Conservation (phyloP, 2,888 invertebrate genomes). For the Catocala sponsa region DNA sequence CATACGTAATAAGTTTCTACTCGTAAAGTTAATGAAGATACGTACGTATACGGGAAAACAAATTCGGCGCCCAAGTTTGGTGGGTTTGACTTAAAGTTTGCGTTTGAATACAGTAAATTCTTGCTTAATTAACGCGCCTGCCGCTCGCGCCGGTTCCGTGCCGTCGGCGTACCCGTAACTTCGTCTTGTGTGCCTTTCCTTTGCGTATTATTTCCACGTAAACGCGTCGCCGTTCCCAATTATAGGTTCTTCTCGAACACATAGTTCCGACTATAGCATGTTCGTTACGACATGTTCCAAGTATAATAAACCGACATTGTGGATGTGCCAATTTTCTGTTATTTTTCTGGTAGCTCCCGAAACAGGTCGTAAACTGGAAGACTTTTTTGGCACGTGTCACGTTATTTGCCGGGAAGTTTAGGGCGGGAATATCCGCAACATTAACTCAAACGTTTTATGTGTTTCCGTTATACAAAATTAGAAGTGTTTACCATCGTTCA, state of each 20-base stretch:
- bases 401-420: slow-evolving; percentile 39
- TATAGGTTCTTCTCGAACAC: slow-evolving; percentile 43
- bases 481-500: slow-evolving; percentile 48
- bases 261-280: slow-evolving; percentile 36
- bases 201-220: slow-evolving; percentile 63
- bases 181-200: slow-evolving; percentile 59
- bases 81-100: slow-evolving; percentile 75
- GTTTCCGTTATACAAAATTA: slow-evolving; percentile 42
- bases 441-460: slow-evolving; percentile 42
- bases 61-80: slow-evolving; percentile 76
- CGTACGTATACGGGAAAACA: slow-evolving; percentile 72
- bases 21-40: slow-evolving; percentile 80
- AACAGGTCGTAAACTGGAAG: slow-evolving; percentile 36
- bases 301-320: slow-evolving; percentile 38
- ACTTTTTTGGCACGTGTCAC: slow-evolving; percentile 52
- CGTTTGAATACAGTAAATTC: slow-evolving; percentile 80
- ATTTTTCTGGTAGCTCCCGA: slow-evolving; percentile 32
- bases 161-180: slow-evolving; percentile 53
- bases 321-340: slow-evolving; percentile 53
- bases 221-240: slow-evolving; percentile 54
- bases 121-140: slow-evolving; percentile 80
- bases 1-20: slow-evolving; percentile 80
- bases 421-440: slow-evolving; percentile 28
- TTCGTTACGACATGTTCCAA: slow-evolving; percentile 32
- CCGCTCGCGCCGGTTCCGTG: slow-evolving; percentile 52